Conservation (phyloP, 1,140 invertebrate genomes). For the Diorhabda elongata region DNA sequence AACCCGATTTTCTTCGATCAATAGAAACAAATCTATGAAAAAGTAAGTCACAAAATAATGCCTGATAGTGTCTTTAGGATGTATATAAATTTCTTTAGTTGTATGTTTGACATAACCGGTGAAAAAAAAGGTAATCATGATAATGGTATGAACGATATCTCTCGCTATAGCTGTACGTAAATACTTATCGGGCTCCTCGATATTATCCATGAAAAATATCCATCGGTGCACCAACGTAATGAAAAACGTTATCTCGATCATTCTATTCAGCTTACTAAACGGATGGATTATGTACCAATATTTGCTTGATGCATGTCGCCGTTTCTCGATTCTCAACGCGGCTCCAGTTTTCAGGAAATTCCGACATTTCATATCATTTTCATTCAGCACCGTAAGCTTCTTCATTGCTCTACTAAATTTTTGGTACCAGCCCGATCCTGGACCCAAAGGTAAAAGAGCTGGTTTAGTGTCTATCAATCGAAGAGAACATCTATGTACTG, state of each 20-base stretch:
- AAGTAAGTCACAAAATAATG: background rate
- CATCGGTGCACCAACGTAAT: background rate
- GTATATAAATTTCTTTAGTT: background rate
- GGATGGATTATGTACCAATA: background rate
- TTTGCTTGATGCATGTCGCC: background rate
- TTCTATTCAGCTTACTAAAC: background rate
- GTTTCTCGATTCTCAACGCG: background rate
- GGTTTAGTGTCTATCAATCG: too few relatives aligned
- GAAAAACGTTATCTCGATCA: background rate
- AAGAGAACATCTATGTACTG: too few relatives aligned
- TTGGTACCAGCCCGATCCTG: too few relatives aligned
- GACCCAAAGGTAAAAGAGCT: too few relatives aligned
- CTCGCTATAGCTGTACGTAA: background rate
- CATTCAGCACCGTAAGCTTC: background rate
- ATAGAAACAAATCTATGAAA: background rate
- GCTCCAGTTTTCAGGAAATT: background rate
- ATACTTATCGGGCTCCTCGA: background rate
- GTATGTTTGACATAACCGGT: background rate
- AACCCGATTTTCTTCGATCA: background rate
- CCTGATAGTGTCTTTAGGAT: background rate
- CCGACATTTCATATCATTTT: background rate
- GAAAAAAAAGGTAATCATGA: background rate
- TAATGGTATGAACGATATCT: background rate
- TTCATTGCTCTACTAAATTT: background rate
- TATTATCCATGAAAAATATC: background rate